phyloP scores from a whole-genome alignment of 1,140 invertebrate genomes.

The Phthorimaea operculella region DNA sequence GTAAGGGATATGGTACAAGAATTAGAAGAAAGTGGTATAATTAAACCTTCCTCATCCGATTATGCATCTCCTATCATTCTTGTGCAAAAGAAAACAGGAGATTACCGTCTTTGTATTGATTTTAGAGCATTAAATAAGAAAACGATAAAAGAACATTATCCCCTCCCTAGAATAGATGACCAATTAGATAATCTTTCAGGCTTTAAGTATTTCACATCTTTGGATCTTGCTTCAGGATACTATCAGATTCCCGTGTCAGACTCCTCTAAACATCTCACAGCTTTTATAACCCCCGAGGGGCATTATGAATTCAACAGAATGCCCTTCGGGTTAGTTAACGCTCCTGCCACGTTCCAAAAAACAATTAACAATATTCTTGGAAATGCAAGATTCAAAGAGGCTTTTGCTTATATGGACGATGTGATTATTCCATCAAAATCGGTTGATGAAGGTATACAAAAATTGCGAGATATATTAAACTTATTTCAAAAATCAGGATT shows the following conservation, averaged over 20 bases:
- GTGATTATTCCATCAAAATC: neutral
- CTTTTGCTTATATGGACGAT: neutral
- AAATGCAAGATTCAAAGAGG: neutral
- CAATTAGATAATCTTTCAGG: conserved; percentile 6
- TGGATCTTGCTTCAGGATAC: neutral
- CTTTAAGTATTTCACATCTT: neutral
- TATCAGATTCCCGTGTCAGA: neutral
- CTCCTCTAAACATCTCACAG: neutral
- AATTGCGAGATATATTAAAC: neutral
- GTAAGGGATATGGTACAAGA: conserved; percentile 7
- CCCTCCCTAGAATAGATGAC: conserved; percentile 7
- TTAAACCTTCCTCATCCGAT: conserved; percentile 30
- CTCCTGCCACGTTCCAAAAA: neutral
- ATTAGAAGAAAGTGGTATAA: conserved; percentile 26
- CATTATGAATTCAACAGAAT: neutral
- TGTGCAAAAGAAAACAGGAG: conserved; percentile 26
- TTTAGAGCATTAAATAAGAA: conserved; percentile 15
- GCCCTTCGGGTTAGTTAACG: neutral
- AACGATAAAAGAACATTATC: conserved; percentile 4
- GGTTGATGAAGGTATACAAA: neutral
- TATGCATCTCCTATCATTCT: conserved; percentile 25
- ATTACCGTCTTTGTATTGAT: conserved; percentile 21
- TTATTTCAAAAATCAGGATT: neutral
- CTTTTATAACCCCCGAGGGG: neutral
- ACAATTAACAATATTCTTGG: conserved; percentile 1